These are phyloP conservation scores for Gorilla gorilla DNA, from an alignment of 2,113 vertebrate species.

Conservation along the genomic window DNA sequence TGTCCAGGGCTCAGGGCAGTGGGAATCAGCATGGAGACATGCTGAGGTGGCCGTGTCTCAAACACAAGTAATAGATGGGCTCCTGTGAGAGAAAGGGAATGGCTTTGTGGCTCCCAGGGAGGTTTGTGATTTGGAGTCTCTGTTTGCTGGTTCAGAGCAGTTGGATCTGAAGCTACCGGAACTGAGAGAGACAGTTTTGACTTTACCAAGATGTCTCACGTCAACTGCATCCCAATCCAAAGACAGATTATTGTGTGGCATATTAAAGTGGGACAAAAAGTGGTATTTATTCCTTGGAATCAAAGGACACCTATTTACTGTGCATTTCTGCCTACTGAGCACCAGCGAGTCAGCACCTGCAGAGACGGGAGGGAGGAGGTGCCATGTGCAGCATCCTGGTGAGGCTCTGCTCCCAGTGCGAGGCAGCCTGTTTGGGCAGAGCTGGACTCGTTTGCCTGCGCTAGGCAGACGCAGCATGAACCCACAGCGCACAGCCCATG, in stretches of 20 bases:
- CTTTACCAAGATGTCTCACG: fast-evolving
- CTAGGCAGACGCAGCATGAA: not conserved
- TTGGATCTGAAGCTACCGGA: not conserved
- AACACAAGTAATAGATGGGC: fast-evolving
- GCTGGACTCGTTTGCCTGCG: fast-evolving
- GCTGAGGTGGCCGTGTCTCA: not conserved
- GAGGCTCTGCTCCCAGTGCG: too few relatives aligned
- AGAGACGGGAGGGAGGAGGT: not conserved
- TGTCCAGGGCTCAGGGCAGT: not conserved
- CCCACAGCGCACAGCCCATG: fast-evolving
- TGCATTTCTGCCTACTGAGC: not conserved
- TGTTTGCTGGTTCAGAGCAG: not conserved
- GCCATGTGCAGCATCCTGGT: not conserved
- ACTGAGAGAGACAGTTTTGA: not conserved
- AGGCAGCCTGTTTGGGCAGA: not conserved
- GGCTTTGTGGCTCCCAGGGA: not conserved
- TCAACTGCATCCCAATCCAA: not conserved
- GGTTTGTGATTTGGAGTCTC: not conserved
- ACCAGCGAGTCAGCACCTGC: not conserved
- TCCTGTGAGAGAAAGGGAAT: not conserved
- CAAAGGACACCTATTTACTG: fast-evolving
- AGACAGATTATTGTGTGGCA: fast-evolving
- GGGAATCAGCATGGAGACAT: not conserved
- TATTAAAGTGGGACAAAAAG: not conserved
- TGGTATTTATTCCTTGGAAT: not conserved